These are phyloP conservation scores for Drosophila phalerata DNA, from an alignment of 2,888 invertebrate genomes.

Conservation along the genomic window DNA sequence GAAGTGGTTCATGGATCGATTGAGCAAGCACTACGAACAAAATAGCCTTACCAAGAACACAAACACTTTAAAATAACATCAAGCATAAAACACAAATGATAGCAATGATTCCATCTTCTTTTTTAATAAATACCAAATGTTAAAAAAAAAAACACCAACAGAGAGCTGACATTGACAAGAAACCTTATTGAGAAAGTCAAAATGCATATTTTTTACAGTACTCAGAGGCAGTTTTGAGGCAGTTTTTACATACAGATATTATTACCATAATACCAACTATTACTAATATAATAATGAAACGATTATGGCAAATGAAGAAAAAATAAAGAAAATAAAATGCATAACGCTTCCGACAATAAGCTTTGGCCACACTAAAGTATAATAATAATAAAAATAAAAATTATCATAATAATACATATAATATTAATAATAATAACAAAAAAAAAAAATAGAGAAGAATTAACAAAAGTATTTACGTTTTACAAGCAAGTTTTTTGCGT, in stretches of 20 bases:
- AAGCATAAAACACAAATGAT: conserved; percentile 12
- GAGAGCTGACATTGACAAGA: conserved; percentile 12
- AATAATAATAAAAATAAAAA: conserved; percentile 37
- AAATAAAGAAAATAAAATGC: conserved; percentile 59
- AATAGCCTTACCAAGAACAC: conserved; percentile 42
- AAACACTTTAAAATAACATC: conserved; percentile 18
- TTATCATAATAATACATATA: conserved; percentile 4
- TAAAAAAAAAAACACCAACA: conserved; percentile 1
- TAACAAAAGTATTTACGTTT: conserved; percentile 51
- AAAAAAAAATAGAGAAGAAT: conserved; percentile 10
- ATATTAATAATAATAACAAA: conserved; percentile 17
- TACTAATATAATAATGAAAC: conserved; percentile 37
- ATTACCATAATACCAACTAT: conserved; percentile 31
- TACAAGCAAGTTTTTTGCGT: conserved; percentile 63
- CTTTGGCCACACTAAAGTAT: conserved; percentile 83
- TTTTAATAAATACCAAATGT: neutral
- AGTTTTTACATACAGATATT: conserved; percentile 40
- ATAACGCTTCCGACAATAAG: conserved; percentile 85
- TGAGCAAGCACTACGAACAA: conserved; percentile 30
- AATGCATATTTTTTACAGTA: conserved; percentile 41
- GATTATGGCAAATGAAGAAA: conserved; percentile 24
- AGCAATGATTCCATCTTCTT: conserved; percentile 17
- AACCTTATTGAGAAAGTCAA: conserved; percentile 6
- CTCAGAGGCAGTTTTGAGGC: conserved; percentile 31
- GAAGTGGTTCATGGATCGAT: conserved; percentile 8